These are phyloP conservation scores for human DNA, from an alignment of 2,113 vertebrate genomes.

Conservation along the genomic window DNA sequence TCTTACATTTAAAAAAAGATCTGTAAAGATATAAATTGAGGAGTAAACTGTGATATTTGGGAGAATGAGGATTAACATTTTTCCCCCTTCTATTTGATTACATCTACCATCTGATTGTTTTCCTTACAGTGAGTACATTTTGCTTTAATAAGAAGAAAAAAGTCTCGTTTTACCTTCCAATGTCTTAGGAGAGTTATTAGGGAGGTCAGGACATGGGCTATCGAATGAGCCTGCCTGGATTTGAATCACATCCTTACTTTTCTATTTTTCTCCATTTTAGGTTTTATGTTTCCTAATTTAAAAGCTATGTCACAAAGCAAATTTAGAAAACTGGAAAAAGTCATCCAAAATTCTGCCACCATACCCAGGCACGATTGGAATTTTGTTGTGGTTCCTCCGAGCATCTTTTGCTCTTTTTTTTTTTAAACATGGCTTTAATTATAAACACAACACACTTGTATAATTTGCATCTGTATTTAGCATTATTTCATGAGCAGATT, in stretches of 20 bases:
- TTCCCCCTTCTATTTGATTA: constrained; percentile 22
- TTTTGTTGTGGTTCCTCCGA: background rate
- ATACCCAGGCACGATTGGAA: background rate
- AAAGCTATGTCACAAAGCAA: background rate
- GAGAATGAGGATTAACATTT: background rate
- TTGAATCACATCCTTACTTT: background rate
- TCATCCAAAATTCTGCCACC: background rate
- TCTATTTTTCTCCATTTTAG: background rate
- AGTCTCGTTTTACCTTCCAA: background rate
- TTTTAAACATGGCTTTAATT: background rate
- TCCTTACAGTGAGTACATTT: background rate
- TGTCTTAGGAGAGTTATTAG: background rate
- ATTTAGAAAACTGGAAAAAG: constrained; percentile 30
- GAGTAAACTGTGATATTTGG: background rate
- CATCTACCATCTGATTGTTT: background rate
- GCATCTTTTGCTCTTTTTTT: background rate
- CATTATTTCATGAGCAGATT: background rate
- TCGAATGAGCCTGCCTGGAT: background rate
- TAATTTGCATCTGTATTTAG: background rate
- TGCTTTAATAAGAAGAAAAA: constrained; percentile 23
- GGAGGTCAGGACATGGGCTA: background rate
- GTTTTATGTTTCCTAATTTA: background rate
- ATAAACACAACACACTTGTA: background rate
- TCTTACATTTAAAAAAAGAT: background rate
- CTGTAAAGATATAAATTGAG: background rate